A percentile compares a stretch with the other conserved stretches of the same genome.
Conservation (phyloP, 2,888 invertebrate species). For the Sinotaia quadrata region DNA sequence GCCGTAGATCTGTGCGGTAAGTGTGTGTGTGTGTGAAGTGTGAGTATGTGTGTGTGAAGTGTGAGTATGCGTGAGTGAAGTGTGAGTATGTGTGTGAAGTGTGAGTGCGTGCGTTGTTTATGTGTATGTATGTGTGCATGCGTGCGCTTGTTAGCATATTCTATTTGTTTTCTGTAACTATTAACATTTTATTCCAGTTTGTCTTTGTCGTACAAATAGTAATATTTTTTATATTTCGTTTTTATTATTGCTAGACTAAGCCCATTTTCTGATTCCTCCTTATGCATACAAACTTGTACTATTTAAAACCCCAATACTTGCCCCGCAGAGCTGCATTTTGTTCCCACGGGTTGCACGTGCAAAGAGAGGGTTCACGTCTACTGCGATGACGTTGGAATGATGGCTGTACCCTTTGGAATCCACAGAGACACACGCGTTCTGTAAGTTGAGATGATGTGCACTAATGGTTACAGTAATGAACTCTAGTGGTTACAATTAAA, state of each 20-base stretch:
- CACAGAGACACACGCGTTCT: slow-evolving; percentile 18
- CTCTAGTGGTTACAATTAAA: too few species aligned
- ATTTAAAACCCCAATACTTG: too few species aligned
- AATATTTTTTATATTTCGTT: too few species aligned
- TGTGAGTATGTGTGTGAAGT: background rate
- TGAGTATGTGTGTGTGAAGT: background rate
- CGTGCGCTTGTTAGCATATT: background rate
- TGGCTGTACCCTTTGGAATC: slow-evolving; percentile 24
- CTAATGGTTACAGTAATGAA: too few species aligned
- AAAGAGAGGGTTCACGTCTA: slow-evolving; percentile 23
- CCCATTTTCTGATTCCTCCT: too few species aligned
- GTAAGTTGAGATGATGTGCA: slow-evolving; percentile 15
- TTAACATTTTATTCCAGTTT: background rate
- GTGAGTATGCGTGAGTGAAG: background rate
- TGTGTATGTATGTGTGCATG: background rate
- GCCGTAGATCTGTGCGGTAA: slow-evolving; percentile 16
- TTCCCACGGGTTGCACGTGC: slow-evolving; percentile 28
- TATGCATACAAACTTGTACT: too few species aligned
- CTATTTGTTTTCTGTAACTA: background rate
- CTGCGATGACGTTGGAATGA: slow-evolving; percentile 21
- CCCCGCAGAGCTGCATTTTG: too few species aligned
- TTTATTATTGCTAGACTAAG: too few species aligned
- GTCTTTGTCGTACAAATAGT: background rate
- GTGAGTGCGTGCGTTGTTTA: background rate
- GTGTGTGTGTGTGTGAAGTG: background rate